These are phyloP conservation scores for Paedocypris sp. DNA, from an alignment of 2,113 vertebrate genomes.

Conservation along the genomic window DNA sequence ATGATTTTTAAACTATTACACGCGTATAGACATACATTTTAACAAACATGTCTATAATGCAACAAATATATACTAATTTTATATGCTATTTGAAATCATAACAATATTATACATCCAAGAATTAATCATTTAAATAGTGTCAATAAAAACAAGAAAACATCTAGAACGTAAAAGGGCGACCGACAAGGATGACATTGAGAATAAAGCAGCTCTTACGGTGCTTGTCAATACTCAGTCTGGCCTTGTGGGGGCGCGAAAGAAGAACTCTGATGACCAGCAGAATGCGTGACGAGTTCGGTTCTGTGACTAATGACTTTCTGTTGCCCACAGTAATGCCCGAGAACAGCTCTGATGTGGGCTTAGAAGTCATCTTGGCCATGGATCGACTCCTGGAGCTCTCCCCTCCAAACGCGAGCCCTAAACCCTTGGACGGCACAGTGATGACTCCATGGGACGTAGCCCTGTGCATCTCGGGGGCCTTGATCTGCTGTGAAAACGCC, in stretches of 20 bases:
- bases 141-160: too few relatives aligned
- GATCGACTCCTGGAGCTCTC: slow-evolving; percentile 53
- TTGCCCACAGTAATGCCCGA: slow-evolving; percentile 44
- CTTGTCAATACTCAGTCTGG: background rate
- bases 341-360: slow-evolving; percentile 50
- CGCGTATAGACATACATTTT: too few relatives aligned
- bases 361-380: slow-evolving; percentile 55
- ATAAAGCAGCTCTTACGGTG: background rate
- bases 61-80: too few relatives aligned
- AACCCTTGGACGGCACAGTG: slow-evolving; percentile 56
- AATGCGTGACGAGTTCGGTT: background rate
- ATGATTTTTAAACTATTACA: too few relatives aligned
- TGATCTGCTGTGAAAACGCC: slow-evolving; percentile 82
- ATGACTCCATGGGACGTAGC: slow-evolving; percentile 70
- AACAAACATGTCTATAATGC: too few relatives aligned
- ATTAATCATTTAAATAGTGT: too few relatives aligned
- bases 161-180: too few relatives aligned
- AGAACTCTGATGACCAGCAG: background rate
- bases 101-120: too few relatives aligned
- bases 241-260: background rate
- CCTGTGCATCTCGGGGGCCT: slow-evolving; percentile 78
- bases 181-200: too few relatives aligned
- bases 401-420: slow-evolving; percentile 30
- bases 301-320: background rate
- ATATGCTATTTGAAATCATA: too few relatives aligned